Base-by-base conservation (phyloP, 2,888 invertebrate species). In the Agrilus cyanescens region DNA sequence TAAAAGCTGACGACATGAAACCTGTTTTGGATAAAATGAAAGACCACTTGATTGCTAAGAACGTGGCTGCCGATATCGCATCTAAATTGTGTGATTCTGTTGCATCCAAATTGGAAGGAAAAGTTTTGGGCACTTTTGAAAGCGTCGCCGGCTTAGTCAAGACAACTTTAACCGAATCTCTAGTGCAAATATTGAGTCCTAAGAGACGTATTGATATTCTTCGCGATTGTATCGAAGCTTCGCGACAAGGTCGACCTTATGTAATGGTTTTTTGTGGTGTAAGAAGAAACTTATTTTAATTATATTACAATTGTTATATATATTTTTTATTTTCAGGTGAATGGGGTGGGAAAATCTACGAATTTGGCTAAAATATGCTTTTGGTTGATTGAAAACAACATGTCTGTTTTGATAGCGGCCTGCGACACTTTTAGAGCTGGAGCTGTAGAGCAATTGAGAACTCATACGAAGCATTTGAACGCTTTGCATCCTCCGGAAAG, bases 371-470 rank as follows among this genome's bases (percentile, higher is more conserved):
- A 99, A 78, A 95, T 98, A 54, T 93, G 95, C 58, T 98, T 98
- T 70, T 99, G 98, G 98, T 71, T 98, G 55, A 89, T 97, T 49
- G 97, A 98, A 70, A 99, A 99, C 67, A 86, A 89, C 56, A 79
- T 94, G 63, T 82, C 85, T 30, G 98, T 98, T 30, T 70, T 98
- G 59, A 96, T 98, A 50, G 98, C 98, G 6, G 98, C 98, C 14
- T 97, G 98, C 63, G 98, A 98, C 70, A 98, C 98, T 33, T 98
- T 98, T 75, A 79, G 97, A 56, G 97, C 98, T 1, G 98, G 98
- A 45, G 98, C 98, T 16, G 98, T 98, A 1, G 98, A 98, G 64
- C 98, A 98, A 65, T 73, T 98, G 52, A 77, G 96, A 32, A 99
- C 98, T 0, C 98, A 98, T 68, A 85, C 82, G 46, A 72, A 87